Conservation (phyloP, 2,888 invertebrate species). For the Leptothorax acervorum region DNA sequence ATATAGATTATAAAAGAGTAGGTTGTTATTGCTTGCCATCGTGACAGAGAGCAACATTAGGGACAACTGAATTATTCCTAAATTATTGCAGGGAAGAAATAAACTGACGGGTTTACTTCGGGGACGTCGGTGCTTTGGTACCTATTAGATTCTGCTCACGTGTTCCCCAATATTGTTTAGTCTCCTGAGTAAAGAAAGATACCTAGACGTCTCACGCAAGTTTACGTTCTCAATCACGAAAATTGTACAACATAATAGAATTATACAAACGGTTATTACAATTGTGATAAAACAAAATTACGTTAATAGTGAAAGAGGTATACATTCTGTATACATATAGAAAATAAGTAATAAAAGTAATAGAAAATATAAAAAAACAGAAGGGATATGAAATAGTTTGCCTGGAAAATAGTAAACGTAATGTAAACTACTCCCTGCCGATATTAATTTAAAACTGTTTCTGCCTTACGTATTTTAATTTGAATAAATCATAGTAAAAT, state of each 20-base stretch:
- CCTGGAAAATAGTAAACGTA: not conserved
- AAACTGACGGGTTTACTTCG: conserved; percentile 39
- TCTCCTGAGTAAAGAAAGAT: conserved; percentile 53
- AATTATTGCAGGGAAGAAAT: conserved; percentile 56
- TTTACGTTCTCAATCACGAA: conserved; percentile 6
- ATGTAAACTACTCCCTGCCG: not conserved
- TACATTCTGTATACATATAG: not conserved
- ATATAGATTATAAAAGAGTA: not conserved
- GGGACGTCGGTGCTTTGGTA: conserved; percentile 39
- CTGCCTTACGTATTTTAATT: not conserved
- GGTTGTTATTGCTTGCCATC: not conserved
- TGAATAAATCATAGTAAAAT: not conserved
- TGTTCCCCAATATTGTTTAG: conserved; percentile 40
- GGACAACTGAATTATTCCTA: conserved; percentile 48
- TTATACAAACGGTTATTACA: not conserved
- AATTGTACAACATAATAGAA: not conserved
- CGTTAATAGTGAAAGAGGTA: not conserved
- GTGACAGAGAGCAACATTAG: conserved; percentile 17
- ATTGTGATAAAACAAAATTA: not conserved
- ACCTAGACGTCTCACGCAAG: not conserved
- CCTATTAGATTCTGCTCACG: conserved; percentile 38
- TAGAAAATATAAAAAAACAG: not conserved
- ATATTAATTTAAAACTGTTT: not conserved
- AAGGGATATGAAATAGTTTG: not conserved
- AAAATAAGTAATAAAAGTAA: not conserved